phyloP scores from a whole-genome alignment of 2,797 vertebrate species.

The Acrossocheilus wenchowensis region DNA sequence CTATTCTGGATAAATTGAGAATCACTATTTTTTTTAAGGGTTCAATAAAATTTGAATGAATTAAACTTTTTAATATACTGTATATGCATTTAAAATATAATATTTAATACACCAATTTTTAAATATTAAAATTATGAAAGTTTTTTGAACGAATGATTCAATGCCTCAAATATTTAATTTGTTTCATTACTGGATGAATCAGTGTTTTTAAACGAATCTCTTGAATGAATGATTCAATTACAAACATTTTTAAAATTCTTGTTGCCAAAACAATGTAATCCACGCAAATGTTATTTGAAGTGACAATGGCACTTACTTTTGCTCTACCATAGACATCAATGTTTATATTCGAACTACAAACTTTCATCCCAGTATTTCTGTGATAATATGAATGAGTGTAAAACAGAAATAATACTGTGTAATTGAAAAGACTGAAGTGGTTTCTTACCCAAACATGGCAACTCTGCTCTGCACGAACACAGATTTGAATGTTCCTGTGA shows the following conservation, averaged over 20 bases:
- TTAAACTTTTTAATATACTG: no score
- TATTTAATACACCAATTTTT: no score
- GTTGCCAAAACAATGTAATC: neutral
- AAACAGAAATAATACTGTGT: neutral
- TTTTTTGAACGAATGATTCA: no score
- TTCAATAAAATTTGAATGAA: no score
- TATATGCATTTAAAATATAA: no score
- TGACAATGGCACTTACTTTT: neutral
- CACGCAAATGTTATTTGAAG: neutral
- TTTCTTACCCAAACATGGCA: no score
- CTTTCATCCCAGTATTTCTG: neutral
- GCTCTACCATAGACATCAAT: neutral
- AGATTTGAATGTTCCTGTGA: no score
- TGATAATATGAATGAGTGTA: neutral
- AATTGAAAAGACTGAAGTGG: neutral
- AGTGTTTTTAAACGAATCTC: neutral
- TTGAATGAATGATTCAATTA: neutral
- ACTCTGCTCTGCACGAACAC: no score
- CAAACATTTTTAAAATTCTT: neutral
- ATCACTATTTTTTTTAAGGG: no score
- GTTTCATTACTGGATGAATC: neutral
- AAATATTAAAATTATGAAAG: no score
- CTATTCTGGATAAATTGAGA: no score
- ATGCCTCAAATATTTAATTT: neutral
- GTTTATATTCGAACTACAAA: neutral